Evolutionary conservation across 2,113 vertebrate species (phyloP), one percentile per base, ranked within the genome.

Genomic region (Cyprinus carpio): DNA sequence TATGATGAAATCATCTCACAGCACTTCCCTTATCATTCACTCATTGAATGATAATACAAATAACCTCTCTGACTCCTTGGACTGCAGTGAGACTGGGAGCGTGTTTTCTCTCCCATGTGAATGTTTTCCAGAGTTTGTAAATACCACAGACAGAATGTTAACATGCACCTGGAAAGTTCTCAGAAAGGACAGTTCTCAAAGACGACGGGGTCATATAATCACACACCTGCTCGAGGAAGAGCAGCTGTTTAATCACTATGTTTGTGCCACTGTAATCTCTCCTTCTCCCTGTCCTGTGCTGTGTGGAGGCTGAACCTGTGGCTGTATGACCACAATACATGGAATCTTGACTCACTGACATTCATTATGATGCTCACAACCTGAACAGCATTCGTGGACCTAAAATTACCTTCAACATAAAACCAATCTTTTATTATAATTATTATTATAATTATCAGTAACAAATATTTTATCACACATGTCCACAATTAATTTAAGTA

Each of bases 241-340:
- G 75, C 87, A 85, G 75, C 80, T 88, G 81, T 85, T 85, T 83
- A 78, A 83, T 51, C 67, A 29, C 56, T 75, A 74, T 83, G 84
- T 88, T 80, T 83, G 80, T 25, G 43, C 31, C 69, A 67, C 65
- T 75, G 75, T 65, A 67, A 60, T 34, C 65, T 64, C 34, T 72
- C 65, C 4, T 65, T 74, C 54, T 43, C 64, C 25, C 64, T 72
- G 43, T 83, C 37, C 16, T 76, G 75, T 29, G 65, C 54, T 78
- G 67, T 10, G 54, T 46, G 51, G 20, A 29, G 84, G 56, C 3
- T 60, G 75, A 85, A 82, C 49, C 72, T 56, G 51, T 85, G 51
- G 23, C 74, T 75, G 74, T 9, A 54, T 85, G 46, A 77, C 49
- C 72, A 76, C 37, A 56, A 23, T 43, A 60, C 71, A 82, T 18